These are phyloP conservation scores for Masnerella sp. DNA, from an alignment of 2,888 invertebrate species.

Conservation along the genomic window DNA sequence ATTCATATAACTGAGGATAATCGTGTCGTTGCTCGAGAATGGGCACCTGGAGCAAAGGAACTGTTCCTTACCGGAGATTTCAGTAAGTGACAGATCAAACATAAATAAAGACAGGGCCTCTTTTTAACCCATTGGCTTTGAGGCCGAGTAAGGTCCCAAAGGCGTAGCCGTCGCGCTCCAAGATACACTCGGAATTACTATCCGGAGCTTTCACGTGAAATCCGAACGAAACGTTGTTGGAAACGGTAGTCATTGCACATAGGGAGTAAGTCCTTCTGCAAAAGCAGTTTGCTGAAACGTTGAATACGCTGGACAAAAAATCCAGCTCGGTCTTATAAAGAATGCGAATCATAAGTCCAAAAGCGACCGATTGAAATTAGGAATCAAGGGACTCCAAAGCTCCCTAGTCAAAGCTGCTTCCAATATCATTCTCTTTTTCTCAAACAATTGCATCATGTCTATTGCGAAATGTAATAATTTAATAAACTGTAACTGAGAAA, in stretches of 20 bases:
- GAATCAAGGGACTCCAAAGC: constrained; percentile 2
- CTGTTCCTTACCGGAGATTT: constrained; percentile 96
- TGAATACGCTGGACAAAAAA: constrained; percentile 17
- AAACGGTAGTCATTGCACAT: constrained; percentile 4
- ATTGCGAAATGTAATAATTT: too few species aligned
- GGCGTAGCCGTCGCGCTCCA: constrained; percentile 2
- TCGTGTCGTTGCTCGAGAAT: constrained; percentile 92
- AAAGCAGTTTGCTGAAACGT: constrained; percentile 7
- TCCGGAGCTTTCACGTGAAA: constrained; percentile 8
- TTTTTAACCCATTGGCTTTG: constrained; percentile 10
- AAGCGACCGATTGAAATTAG: constrained; percentile 24
- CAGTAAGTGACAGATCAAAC: constrained; percentile 86
- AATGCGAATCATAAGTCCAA: constrained; percentile 29
- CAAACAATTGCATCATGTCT: too few species aligned
- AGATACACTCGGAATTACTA: constrained; percentile 10
- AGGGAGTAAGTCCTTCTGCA: background rate
- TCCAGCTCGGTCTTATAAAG: constrained; percentile 6
- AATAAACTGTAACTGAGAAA: too few species aligned
- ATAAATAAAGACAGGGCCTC: too few species aligned
- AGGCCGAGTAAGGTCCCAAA: background rate
- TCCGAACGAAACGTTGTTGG: constrained; percentile 10
- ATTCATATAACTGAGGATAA: constrained; percentile 91
- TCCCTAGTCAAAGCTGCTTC: background rate
- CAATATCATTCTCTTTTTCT: constrained; percentile 2
- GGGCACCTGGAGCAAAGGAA: constrained; percentile 96